Base-by-base conservation (phyloP, 1,140 invertebrate species). In the Euura lappo region DNA sequence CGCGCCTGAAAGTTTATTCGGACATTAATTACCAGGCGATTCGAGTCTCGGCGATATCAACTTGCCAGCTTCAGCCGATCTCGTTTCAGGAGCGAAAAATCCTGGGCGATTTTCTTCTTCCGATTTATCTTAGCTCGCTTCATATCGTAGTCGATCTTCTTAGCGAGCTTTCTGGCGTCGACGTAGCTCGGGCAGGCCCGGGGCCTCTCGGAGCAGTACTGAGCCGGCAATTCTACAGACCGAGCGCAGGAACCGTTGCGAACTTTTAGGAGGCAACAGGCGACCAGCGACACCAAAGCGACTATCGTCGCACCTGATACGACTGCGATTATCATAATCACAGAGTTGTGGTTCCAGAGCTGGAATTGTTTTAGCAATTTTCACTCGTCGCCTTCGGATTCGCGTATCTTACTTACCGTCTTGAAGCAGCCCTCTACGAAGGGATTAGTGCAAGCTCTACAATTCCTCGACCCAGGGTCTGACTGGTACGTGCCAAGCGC, bases 361-460 rank as follows among this genome's bases (percentile, higher is more conserved):
- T 45, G 46, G 6, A 47, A 70, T 28, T 28, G 28, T 28, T 28
- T 28, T 28, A 28, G 28, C 28, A 28, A 28, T 28, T 28, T 28
- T 28, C 28, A 28, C 28, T 70, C 45, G 13, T 13, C 42, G 10
- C 11, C 7, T 45, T 70, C 44, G 42, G n/a, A 45, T 46, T 44
- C 45, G 46, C 28, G 42, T 3, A 68, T 68, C 10, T 10, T 65
- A 72, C 51, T 43, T 68, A 75, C 74, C 45, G 73, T 66, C 5
- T 44, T 44, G 6, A 60, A 51, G 70, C 85, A 86, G 45, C 81
- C 82, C 75, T 82, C 80, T 67, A 78, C 77, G 75, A 85, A 84
- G 71, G 84, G 85, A 82, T 83, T 83, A 77, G 80, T 83, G 69
- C 85, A 86, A 78, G 79, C 71, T 11, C 74, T 79, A 78, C 85